Base-by-base conservation (phyloP, 2,888 invertebrate genomes). In the Pollenia angustigena region DNA sequence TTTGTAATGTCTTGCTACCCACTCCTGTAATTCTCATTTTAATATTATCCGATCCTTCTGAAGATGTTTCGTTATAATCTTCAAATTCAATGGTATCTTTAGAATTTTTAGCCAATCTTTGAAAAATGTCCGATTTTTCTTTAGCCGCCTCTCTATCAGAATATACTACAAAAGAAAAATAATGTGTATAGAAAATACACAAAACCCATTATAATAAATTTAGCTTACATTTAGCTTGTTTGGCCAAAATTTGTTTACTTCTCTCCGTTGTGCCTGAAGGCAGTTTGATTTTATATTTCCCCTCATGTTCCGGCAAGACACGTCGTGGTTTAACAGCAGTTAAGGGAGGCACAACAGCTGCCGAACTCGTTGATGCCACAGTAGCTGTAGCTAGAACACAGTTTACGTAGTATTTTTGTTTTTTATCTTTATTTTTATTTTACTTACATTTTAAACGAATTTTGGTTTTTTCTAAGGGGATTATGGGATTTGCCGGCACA, bases 291-390 rank as follows among this genome's bases (percentile, higher is more conserved):
- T 94, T 95, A 90, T 95, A 95, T 81, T 93, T 92, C 10, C 94
- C 95, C 89, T 95, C 95, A 89, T 95, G 94, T 88, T 95, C 94
- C 1, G 95, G 94, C 48, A 93, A 89, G 18, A 93, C 93, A 6
- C 94, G 90, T 12, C 93, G 89, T 1, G 92, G 91, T 71, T 90
- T 90, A n/a, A 92, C 91, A 6, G 90, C 89, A 2, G 90, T 89
- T 42, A 91, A 87, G n/a, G 92, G 89, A 3, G 89, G 78, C 0
- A 81, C 83, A 42, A 90, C 75, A 40, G 87, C 88, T 0, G 87
- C 64, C 10, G 85, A 81, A 42, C 79, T 79, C 2, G 71, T 56
- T 10, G 85, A 75, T 48, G 71, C 69, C 32, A 84, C 69, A 14
- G 74, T 23, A 18, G 87, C 78, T 40, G 79, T 78, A 50, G 40